These are phyloP conservation scores for Tetragnatha montana DNA, from an alignment of 2,888 invertebrate species.

Conservation along the genomic window DNA sequence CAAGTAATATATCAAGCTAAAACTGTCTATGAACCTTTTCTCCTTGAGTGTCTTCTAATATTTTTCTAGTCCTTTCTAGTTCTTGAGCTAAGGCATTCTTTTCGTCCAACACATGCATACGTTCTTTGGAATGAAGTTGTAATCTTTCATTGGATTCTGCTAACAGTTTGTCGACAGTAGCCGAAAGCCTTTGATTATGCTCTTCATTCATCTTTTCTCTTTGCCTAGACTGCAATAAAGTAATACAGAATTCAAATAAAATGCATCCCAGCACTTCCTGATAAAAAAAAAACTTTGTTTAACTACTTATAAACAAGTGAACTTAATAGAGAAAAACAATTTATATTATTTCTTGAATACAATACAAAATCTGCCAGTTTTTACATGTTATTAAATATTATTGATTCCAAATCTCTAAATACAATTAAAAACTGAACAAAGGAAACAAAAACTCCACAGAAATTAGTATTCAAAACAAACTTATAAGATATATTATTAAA, in stretches of 20 bases:
- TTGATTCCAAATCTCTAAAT: too few relatives aligned
- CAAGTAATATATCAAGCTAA: neutral
- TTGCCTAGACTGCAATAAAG: constrained; percentile 70
- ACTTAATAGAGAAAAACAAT: too few relatives aligned
- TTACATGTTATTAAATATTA: too few relatives aligned
- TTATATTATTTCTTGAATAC: too few relatives aligned
- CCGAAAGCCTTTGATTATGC: constrained; percentile 95
- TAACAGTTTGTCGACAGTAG: constrained; percentile 97
- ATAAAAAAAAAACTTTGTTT: too few relatives aligned
- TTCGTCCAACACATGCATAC: constrained; percentile 98
- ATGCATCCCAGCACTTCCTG: too few relatives aligned
- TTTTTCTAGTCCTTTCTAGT: constrained; percentile 93
- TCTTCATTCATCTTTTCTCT: constrained; percentile 98
- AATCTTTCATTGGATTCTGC: constrained; percentile 98
- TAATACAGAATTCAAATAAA: neutral
- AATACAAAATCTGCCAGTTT: too few relatives aligned
- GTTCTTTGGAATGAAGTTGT: constrained; percentile 98
- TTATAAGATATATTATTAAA: neutral
- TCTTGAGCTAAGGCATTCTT: constrained; percentile 97
- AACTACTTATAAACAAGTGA: too few relatives aligned
- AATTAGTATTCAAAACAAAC: too few relatives aligned
- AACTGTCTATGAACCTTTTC: constrained; percentile 75
- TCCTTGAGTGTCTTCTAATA: constrained; percentile 79
- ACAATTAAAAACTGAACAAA: too few relatives aligned
- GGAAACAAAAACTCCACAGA: too few relatives aligned